Base-by-base conservation (phyloP, 2,113 vertebrate species). In the Brachyistius frenatus region DNA sequence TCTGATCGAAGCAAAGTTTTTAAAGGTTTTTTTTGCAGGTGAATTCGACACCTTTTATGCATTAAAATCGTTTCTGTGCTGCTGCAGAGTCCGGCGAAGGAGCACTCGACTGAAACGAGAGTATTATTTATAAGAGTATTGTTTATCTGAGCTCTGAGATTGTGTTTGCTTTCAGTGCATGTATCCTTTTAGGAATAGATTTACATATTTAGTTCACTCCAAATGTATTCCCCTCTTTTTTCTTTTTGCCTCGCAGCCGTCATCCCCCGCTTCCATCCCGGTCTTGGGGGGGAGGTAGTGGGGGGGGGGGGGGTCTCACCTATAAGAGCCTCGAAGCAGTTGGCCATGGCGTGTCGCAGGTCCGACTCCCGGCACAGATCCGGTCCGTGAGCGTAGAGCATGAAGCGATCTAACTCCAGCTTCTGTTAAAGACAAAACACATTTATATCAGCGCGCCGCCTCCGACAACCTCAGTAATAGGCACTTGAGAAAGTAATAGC, bases 321-420 rank as follows among this genome's bases (percentile, higher is more conserved):
- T 91, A 99, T 99, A 1, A 99, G 93, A 9, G 98, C 98, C 91
- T 99, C 98, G 66, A 99, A 99, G 94, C 98, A 99, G 94, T 99
- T 99, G 89, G 98, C 98, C 98, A 99, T 99, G 54, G 98, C 98
- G 70, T 99, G 98, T 11, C 98, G 95, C 81, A 99, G 95, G 89
- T 99, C 98, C 0, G 98, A 99, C 86, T 99, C 98, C 74, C 98
- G 94, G 88, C 98, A 99, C 84, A 99, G 95, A 86, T 99, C 98
- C 0, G 98, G 98, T 6, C 98, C 98, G 14, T 99, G 98, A 81
- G 98, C 98, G 66, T 99, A 99, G 41, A 99, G 95, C 98, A 99
- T 99, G 88, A 99, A 99, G 55, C 98, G 96, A 85, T 99, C 98
- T 76, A 99, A 88, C 87, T 99, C 97, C 94, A 99, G 93, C 74